Evolutionary conservation across 1,140 invertebrate species (phyloP).

Genomic region (Phenacoccus solenopsis): DNA sequence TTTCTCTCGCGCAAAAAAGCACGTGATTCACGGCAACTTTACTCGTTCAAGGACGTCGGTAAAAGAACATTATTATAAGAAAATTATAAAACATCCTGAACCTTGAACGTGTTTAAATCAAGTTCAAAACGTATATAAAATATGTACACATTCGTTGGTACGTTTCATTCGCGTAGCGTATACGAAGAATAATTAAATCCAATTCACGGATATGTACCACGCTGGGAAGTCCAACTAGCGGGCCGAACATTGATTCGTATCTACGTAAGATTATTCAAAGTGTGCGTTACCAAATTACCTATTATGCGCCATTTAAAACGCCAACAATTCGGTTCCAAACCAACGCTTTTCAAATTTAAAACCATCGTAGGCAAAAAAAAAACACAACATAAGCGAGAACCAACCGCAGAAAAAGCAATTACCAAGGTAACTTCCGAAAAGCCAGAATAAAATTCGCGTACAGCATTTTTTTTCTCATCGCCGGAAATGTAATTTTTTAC

Average conservation of each 20-base stretch:
- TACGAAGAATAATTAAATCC: background rate
- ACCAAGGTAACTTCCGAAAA: background rate
- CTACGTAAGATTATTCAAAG: background rate
- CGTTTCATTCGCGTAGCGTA: background rate
- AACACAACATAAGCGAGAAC: too few species aligned
- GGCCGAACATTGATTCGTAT: background rate
- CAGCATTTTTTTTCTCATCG: background rate
- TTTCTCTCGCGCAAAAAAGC: background rate
- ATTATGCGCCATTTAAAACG: background rate
- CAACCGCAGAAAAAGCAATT: too few species aligned
- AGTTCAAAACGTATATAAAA: background rate
- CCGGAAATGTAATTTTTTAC: background rate
- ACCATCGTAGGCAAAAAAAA: too few species aligned
- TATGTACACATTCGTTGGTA: background rate
- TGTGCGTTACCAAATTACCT: constrained; percentile 1
- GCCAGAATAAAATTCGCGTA: background rate
- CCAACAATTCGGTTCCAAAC: background rate
- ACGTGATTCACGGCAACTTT: background rate
- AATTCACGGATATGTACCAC: constrained; percentile 1
- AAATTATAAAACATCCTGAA: constrained; percentile 3
- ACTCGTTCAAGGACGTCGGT: background rate
- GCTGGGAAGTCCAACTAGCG: background rate
- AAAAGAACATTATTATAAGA: background rate
- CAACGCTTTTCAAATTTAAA: background rate
- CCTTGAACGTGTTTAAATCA: constrained; percentile 1